Percentiles rank a stretch among this genome's conserved stretches.
Conservation (phyloP, 2,888 invertebrate genomes). For the Pterobdella sp. region DNA sequence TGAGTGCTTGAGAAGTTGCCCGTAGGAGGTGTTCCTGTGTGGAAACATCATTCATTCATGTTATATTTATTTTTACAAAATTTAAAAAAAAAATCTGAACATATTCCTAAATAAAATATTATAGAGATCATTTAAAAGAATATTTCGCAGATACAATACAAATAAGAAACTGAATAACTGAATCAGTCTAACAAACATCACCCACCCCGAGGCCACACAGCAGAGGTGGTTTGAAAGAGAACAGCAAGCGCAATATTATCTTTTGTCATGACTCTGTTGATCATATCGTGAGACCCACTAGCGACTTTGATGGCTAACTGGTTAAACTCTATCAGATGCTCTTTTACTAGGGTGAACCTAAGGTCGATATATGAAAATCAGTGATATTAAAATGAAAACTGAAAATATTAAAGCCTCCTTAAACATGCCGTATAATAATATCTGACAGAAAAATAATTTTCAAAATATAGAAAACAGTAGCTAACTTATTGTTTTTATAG, state of each 20-base stretch:
- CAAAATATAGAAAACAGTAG: too few species aligned
- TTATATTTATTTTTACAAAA: background rate
- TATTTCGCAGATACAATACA: too few species aligned
- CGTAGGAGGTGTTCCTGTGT: slow-evolving; percentile 43
- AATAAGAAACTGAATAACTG: background rate
- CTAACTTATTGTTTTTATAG: slow-evolving; percentile 61
- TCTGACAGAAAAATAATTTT: too few species aligned
- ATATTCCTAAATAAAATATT: too few species aligned
- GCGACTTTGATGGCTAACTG: slow-evolving; percentile 97
- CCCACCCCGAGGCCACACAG: slow-evolving; percentile 59
- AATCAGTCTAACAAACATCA: background rate
- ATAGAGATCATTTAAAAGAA: too few species aligned
- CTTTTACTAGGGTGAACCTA: slow-evolving; percentile 89
- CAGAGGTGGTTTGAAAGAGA: slow-evolving; percentile 84
- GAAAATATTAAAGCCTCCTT: too few species aligned
- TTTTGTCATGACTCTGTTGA: slow-evolving; percentile 96
- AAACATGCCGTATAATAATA: too few species aligned
- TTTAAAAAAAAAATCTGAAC: background rate
- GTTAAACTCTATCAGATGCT: slow-evolving; percentile 94
- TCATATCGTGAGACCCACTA: slow-evolving; percentile 93
- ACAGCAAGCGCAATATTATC: slow-evolving; percentile 97
- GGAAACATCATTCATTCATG: background rate
- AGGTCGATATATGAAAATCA: too few species aligned
- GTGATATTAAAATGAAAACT: too few species aligned
- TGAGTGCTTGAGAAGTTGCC: slow-evolving; percentile 58